Base-by-base conservation (phyloP, 1,140 invertebrate species). In the Venustaconcha ellipsiformis region DNA sequence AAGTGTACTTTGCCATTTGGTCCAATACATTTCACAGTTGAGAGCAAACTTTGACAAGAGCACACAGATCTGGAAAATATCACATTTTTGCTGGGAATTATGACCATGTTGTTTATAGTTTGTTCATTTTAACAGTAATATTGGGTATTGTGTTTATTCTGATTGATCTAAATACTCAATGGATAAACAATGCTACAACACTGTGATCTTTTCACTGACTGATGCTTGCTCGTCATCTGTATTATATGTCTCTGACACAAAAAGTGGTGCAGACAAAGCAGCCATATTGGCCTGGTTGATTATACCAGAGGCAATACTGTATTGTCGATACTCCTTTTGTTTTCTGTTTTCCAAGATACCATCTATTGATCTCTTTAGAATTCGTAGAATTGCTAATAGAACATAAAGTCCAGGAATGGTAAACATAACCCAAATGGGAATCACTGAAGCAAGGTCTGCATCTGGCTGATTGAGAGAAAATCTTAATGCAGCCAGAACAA, bases 351-450 rank as follows among this genome's bases (percentile, higher is more conserved):
- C 80, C 70, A 82, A 80, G 74, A 82, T 84, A 30, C 70, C 74
- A 30, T 74, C 71, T 57, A 85, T 69, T 72, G 74, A 72, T 58
- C 68, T 72, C 66, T 83, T 84, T 59, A 85, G 58, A 23, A 78
- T 78, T 57, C 81, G 74, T 26, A 86, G 60, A 59, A 88, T 78
- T 56, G 84, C 81, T 68, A 88, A 71, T 57, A 83, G 78, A 72
- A 88, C 81, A 80, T 84, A 87, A 15, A 86, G 65, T 37, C 84
- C 84, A 57, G 87, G 88, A 74, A 84, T 87, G 23, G 87, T 84
- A 72, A 88, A 87, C 81, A 88, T 85, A 12, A 87, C 83, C 84
- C 85, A 87, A n/a, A 89, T 83, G 14, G 86, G 86, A 70, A 86
- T 80, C 56, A 76, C 78, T 56, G 88, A 86, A 6, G 86, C 84